These are phyloP conservation scores for Buathra laborator DNA, from an alignment of 2,888 invertebrate genomes.

Conservation along the genomic window DNA sequence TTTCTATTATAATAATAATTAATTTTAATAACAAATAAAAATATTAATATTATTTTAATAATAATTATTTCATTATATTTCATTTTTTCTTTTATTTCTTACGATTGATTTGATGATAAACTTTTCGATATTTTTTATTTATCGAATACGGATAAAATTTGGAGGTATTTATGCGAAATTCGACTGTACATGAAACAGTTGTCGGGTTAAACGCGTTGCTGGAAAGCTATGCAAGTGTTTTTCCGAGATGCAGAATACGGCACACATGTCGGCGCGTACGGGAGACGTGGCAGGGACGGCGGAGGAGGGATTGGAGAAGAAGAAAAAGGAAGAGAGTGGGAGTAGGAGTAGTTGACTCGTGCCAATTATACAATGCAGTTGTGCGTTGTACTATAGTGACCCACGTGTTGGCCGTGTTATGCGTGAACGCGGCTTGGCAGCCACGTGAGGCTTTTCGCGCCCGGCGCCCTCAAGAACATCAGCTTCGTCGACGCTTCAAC, in stretches of 20 bases:
- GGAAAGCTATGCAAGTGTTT: slow-evolving; percentile 60
- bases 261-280: slow-evolving; percentile 9
- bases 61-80: too few species aligned
- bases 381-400: slow-evolving; percentile 58
- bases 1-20: too few species aligned
- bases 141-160: background rate
- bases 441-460: slow-evolving; percentile 65
- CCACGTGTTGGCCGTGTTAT: slow-evolving; percentile 60
- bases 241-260: slow-evolving; percentile 56
- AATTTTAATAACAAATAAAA: too few species aligned
- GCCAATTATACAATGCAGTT: slow-evolving; percentile 67
- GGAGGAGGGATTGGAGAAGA: slow-evolving; percentile 20
- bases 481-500: slow-evolving; percentile 20
- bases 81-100: too few species aligned
- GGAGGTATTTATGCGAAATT: background rate
- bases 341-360: slow-evolving; percentile 56
- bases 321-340: slow-evolving; percentile 14
- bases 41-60: too few species aligned
- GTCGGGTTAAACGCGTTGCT: slow-evolving; percentile 53
- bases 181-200: slow-evolving; percentile 4
- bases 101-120: background rate
- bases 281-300: slow-evolving; percentile 2
- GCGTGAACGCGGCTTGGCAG: slow-evolving; percentile 57
- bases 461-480: slow-evolving; percentile 49
- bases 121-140: background rate